Base-by-base conservation (phyloP, 2,113 vertebrate species). In the Mustelus asterias region DNA sequence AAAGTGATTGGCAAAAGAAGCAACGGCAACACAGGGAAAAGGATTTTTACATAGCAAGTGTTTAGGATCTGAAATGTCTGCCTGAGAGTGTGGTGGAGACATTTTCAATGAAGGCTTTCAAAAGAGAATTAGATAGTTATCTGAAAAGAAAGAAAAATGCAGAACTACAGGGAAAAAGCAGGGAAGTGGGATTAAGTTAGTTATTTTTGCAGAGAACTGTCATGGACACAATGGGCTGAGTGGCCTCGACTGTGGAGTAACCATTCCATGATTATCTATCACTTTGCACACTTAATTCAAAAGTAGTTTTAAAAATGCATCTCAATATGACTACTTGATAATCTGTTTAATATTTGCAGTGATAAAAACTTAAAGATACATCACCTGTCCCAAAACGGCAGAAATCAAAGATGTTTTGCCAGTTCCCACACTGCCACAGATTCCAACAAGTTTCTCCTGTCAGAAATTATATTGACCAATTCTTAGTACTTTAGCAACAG, bases 331-430 rank as follows among this genome's bases (percentile, higher is more conserved):
- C 86, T 93, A 65, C 18, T 10, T n/a, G 7, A 37, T 92, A 63
- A 16, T 63, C 54, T 90, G 88, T 4, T 63, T 63, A 60, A 7
- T 6, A n/a, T 92, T 92, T 92, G 4, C 29, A 60, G 58, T n/a
- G 33, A 63, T 65, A 6, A 93, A 92, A 93, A 20, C n/a, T 93
- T 93, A 18, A 92, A 92, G 18, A 93, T 37, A 37, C 58, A 96
- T 98, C 97, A 99, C 99, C 98, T 99, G 99, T 96, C 99, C 99
- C 96, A 99, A 97, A 97, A 99, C 97, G 95, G 98, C 98, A 44
- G 98, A 98, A 96, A 99, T 98, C 85, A 99, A 97, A 1, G 99
- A 99, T 7, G 98, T 99, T 97, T 99, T 99, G 96, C 99, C 99
- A 7, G 98, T 98, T 96, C 99, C 99, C 92, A 99, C 98, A 96